Evolutionary conservation across 2,113 vertebrate species (phyloP).

Genomic region (Pan paniscus): DNA sequence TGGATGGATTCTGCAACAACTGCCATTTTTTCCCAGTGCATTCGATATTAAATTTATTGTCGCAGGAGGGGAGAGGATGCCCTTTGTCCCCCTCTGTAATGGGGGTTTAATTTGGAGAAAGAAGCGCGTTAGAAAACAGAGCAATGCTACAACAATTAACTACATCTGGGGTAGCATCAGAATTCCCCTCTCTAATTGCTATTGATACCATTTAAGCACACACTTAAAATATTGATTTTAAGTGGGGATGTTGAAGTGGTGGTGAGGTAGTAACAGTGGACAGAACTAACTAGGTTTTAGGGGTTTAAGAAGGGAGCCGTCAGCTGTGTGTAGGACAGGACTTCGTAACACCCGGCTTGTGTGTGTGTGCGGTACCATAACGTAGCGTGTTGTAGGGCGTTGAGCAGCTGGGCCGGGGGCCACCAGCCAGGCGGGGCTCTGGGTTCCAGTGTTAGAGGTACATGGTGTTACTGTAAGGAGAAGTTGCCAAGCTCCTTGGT

Average conservation of each 20-base stretch:
- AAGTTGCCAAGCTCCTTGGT: not conserved
- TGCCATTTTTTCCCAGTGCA: slow-evolving; percentile 76
- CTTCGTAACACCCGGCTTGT: fast-evolving
- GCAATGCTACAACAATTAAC: slow-evolving; percentile 94
- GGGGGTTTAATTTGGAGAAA: slow-evolving; percentile 83
- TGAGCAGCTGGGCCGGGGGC: not conserved
- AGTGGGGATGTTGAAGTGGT: not conserved
- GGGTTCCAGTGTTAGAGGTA: not conserved
- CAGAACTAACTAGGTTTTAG: not conserved
- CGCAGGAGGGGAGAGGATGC: slow-evolving; percentile 45
- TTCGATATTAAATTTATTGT: slow-evolving; percentile 91
- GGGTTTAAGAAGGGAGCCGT: not conserved
- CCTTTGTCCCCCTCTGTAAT: slow-evolving; percentile 72
- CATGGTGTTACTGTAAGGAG: not conserved
- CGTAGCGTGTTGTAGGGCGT: fast-evolving
- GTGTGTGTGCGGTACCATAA: fast-evolving
- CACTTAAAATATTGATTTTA: slow-evolving; percentile 74
- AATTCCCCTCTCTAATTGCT: slow-evolving; percentile 82
- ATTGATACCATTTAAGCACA: slow-evolving; percentile 87
- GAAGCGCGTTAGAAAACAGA: slow-evolving; percentile 85
- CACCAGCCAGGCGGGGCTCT: not conserved
- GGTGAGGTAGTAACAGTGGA: not conserved
- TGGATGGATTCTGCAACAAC: slow-evolving; percentile 87
- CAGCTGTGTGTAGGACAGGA: fast-evolving
- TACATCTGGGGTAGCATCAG: slow-evolving; percentile 80